Conservation (phyloP, 2,113 vertebrate genomes). For the Catharus bicknelli region DNA sequence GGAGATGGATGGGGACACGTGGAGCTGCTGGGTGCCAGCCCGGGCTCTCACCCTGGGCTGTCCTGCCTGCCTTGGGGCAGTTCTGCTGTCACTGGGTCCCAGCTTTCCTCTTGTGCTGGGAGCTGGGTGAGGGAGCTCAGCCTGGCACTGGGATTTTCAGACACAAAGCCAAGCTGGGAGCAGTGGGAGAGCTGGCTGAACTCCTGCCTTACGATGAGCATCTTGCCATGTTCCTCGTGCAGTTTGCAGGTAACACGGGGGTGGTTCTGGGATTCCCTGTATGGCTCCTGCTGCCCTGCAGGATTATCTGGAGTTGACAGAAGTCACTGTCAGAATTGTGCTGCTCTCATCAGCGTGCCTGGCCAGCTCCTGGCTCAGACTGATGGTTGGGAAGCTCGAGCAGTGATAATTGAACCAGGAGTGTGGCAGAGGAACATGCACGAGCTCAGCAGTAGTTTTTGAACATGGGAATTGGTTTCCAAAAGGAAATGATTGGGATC, state of each 20-base stretch:
- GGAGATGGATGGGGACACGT: slow-evolving; percentile 76
- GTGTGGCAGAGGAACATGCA: accelerated
- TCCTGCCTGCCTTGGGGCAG: slow-evolving; percentile 4
- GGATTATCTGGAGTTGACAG: not conserved
- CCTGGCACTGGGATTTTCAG: not conserved
- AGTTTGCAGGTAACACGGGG: slow-evolving; percentile 49
- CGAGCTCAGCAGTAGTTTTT: not conserved
- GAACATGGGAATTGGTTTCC: not conserved
- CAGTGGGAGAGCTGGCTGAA: slow-evolving; percentile 20
- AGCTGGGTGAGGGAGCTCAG: slow-evolving; percentile 37
- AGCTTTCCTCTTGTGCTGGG: slow-evolving; percentile 8
- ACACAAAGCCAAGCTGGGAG: not conserved
- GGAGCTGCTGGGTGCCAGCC: slow-evolving; percentile 64
- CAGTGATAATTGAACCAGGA: not conserved
- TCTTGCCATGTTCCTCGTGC: slow-evolving; percentile 73
- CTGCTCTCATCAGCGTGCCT: not conserved
- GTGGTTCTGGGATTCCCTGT: not conserved
- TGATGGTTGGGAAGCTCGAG: not conserved
- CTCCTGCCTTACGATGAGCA: slow-evolving; percentile 26
- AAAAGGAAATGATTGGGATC: not conserved
- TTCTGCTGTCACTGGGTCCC: slow-evolving; percentile 42
- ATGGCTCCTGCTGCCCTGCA: not conserved
- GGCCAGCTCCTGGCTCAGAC: not conserved
- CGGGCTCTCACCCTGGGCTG: slow-evolving; percentile 52
- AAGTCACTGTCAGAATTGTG: not conserved